phyloP scores from a whole-genome alignment of 2,113 vertebrate species.

The Scalopus aquaticus region DNA sequence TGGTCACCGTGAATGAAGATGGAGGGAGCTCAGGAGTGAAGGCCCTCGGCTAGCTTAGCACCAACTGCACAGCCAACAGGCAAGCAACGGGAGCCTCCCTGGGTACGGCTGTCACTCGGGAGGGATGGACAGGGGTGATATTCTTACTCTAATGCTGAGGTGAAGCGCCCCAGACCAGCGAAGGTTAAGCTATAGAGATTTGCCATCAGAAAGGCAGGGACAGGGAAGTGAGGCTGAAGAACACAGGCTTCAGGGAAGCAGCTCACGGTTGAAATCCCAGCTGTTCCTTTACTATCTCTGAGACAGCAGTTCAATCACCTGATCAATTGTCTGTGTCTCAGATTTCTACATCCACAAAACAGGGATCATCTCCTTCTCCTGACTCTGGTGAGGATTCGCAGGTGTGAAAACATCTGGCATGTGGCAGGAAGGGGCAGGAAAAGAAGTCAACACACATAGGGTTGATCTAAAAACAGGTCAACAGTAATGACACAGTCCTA shows the following conservation, averaged over 20 bases:
- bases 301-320: not conserved
- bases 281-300: not conserved
- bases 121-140: too few species aligned
- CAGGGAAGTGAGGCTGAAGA: not conserved
- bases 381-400: not conserved
- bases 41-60: not conserved
- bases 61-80: not conserved
- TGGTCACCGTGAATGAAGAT: not conserved
- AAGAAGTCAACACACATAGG: not conserved
- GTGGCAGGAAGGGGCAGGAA: not conserved
- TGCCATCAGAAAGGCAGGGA: not conserved
- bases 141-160: not conserved
- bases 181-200: not conserved
- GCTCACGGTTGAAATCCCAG: not conserved
- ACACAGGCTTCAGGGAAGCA: not conserved
- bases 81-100: not conserved
- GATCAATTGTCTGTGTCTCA: not conserved
- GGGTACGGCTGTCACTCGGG: not conserved
- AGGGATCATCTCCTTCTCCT: not conserved
- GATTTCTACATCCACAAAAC: slow-evolving; percentile 7
- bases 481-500: not conserved
- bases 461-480: not conserved
- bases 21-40: not conserved
- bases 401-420: not conserved
- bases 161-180: not conserved